These are phyloP conservation scores for Centruroides vittatus DNA, from an alignment of 1,140 invertebrate species.

Conservation along the genomic window DNA sequence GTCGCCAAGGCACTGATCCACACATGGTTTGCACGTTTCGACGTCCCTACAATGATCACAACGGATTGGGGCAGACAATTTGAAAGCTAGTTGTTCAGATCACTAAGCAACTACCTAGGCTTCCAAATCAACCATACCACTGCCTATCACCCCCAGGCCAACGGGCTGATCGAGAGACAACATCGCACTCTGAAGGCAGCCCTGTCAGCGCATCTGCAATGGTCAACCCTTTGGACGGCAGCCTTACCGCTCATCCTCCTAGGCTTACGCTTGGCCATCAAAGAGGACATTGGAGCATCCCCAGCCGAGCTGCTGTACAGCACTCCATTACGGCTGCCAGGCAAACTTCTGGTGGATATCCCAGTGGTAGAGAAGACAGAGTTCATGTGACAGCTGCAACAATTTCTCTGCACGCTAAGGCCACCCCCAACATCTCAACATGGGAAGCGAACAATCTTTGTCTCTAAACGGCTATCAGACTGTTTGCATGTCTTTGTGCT, in stretches of 20 bases:
- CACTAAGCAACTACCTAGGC: conserved; percentile 9
- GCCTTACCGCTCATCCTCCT: conserved; percentile 26
- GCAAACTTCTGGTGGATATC: conserved; percentile 4
- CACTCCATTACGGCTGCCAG: no score
- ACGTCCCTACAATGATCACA: conserved; percentile 20
- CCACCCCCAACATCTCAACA: no score
- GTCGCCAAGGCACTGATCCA: conserved; percentile 23
- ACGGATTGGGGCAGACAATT: conserved; percentile 34
- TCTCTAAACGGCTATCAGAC: no score
- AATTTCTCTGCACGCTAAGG: no score
- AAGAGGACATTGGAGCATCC: conserved; percentile 20
- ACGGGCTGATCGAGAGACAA: conserved; percentile 25
- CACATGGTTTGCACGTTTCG: conserved; percentile 26
- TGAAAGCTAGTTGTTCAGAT: conserved; percentile 22
- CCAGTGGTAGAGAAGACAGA: no score
- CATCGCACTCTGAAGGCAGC: conserved; percentile 31
- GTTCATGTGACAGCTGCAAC: no score
- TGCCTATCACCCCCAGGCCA: conserved; percentile 23
- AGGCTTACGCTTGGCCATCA: conserved; percentile 14
- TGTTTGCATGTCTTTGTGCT: no score
- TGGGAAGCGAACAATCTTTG: no score
- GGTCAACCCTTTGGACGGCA: neutral
- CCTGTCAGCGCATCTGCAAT: neutral
- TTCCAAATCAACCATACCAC: neutral
- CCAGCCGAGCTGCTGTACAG: conserved; percentile 14